Base-by-base conservation (phyloP, 2,797 vertebrate genomes). In the Neopelma chrysocephalum region DNA sequence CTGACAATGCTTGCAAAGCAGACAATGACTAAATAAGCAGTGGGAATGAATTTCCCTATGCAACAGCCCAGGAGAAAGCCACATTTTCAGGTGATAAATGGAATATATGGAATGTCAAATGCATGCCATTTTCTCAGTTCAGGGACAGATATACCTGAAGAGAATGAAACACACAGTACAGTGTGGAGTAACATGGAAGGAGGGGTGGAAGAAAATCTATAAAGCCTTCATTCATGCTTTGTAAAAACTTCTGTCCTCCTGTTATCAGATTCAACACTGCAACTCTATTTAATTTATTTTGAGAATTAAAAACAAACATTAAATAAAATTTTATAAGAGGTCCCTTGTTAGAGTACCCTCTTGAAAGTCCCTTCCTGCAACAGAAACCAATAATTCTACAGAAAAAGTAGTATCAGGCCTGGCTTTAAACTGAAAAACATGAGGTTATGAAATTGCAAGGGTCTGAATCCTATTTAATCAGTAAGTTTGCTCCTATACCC, bases 151-250 rank as follows among this genome's bases (percentile, higher is more conserved):
- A 50, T 0, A 70, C 18, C 66, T 38, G 42, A 83, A 77, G 53
- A 80, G 45, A 82, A n/a, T 23, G 51, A 93, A 87, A 64, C 22
- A n/a, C 32, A 31, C 13, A n/a, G n/a, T 47, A 11, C 5, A 58
- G 31, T 10, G 10, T 40, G 27, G 34, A 89, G 13, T 8, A 65
- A 73, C 17, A 16, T 72, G 65, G 29, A 81, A 76, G 56, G n/a
- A 82, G 15, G 8, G 10, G n/a, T 87, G 51, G 60, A 93, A 60
- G 25, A 79, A 94, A 91, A 83, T 36, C 43, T 42, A 78, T 27
- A 93, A 93, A 92, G 91, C 53, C 47, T 81, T 87, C 69, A 90
- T 87, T 96, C 65, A 86, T 58, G 65, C 51, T 93, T 84, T 80
- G 13, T 19, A 69, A 66, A 90, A 83, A 54, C 34, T 83, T 81